Conservation (phyloP, 2,113 vertebrate species). For the Rhynchopsitta pachyrhyncha region DNA sequence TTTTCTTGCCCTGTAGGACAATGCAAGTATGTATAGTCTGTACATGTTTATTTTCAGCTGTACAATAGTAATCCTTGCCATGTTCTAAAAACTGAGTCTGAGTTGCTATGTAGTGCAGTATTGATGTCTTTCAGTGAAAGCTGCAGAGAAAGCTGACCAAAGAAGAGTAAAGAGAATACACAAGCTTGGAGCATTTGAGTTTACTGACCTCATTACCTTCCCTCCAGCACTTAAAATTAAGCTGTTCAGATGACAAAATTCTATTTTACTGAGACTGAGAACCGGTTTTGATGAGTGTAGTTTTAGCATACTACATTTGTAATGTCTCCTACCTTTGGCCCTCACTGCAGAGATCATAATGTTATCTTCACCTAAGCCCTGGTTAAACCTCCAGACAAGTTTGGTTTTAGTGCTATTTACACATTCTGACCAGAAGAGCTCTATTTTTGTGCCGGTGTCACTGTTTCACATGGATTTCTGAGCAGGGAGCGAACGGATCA, state of each 20-base stretch:
- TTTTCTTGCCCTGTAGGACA: neutral
- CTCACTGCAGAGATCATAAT: neutral
- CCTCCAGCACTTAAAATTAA: neutral
- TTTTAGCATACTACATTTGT: neutral
- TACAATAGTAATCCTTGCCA: neutral
- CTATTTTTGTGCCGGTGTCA: neutral
- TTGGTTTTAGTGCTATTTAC: neutral
- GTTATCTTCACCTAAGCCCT: neutral
- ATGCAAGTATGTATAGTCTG: neutral
- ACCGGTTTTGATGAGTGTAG: neutral
- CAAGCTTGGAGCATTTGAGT: neutral
- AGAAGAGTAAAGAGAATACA: neutral
- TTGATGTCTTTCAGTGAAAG: neutral
- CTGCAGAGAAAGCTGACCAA: neutral
- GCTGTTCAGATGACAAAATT: neutral
- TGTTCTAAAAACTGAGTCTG: neutral
- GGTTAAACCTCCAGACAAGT: neutral
- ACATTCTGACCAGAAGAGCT: neutral
- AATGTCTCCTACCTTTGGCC: neutral
- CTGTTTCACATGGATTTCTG: neutral
- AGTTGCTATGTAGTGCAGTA: neutral
- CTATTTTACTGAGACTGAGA: neutral
- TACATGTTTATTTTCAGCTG: neutral
- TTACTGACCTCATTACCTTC: slow-evolving; percentile 17
- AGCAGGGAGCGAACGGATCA: neutral